Evolutionary conservation across 2,797 vertebrate genomes (phyloP).

Genomic region (Crenichthys baileyi): DNA sequence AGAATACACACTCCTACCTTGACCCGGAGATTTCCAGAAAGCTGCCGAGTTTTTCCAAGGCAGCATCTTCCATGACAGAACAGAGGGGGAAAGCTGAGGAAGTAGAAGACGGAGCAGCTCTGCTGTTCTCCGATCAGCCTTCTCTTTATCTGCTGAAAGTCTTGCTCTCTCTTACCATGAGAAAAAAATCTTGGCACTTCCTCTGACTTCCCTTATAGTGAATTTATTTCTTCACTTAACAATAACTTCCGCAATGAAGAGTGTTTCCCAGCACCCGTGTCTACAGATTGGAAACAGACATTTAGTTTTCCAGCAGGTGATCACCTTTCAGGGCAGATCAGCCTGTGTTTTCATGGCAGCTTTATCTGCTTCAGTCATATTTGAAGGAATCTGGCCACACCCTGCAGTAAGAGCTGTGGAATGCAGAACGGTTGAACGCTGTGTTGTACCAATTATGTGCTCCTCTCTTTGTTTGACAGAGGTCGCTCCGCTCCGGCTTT

Average conservation of each 20-base stretch:
- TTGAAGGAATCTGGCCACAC: conserved; percentile 39
- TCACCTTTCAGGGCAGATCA: conserved; percentile 1
- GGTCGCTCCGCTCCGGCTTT: neutral
- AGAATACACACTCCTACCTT: neutral
- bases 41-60: neutral
- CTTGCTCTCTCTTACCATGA: neutral
- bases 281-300: neutral
- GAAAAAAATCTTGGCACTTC: neutral
- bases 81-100: neutral
- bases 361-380: conserved; percentile 7
- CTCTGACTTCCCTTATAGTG: neutral
- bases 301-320: too few species aligned
- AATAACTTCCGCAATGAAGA: neutral
- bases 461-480: neutral
- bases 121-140: neutral
- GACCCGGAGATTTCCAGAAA: neutral
- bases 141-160: too few species aligned
- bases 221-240: neutral
- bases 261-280: neutral
- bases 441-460: neutral
- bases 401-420: conserved; percentile 35
- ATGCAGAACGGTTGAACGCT: conserved; percentile 14
- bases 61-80: neutral
- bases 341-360: conserved; percentile 1
- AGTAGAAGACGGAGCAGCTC: neutral